A percentile compares a stretch with the other conserved stretches of the same genome.
These are phyloP conservation scores for Papilio polyxenes DNA, from an alignment of 1,140 invertebrate genomes.

Conservation along the genomic window DNA sequence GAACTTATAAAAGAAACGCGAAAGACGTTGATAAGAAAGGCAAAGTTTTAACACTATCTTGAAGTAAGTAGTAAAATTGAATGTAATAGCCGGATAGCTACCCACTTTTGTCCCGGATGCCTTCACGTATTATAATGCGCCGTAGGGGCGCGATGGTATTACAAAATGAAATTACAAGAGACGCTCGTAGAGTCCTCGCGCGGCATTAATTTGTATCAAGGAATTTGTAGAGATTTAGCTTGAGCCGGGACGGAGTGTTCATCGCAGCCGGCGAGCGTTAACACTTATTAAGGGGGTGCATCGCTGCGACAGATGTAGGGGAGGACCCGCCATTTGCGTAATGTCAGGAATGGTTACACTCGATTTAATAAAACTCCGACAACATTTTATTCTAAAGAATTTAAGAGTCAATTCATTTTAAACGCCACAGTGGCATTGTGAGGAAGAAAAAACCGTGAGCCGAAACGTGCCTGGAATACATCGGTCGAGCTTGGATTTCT, in stretches of 20 bases:
- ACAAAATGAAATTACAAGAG: constrained; percentile 76
- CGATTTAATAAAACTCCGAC: constrained; percentile 80
- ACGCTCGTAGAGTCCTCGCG: constrained; percentile 65
- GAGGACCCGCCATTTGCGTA: constrained; percentile 79
- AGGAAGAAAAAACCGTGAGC: constrained; percentile 76
- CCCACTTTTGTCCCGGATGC: constrained; percentile 33
- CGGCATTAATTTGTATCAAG: constrained; percentile 80
- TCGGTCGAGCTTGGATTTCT: constrained; percentile 78
- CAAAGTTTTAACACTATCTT: constrained; percentile 19
- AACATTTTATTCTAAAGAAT: constrained; percentile 79
- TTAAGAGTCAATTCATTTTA: constrained; percentile 80
- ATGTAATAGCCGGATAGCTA: constrained; percentile 28
- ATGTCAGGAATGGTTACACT: constrained; percentile 80
- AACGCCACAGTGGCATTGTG: constrained; percentile 68
- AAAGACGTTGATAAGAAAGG: neutral
- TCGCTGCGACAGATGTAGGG: constrained; percentile 79
- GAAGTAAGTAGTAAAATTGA: constrained; percentile 24
- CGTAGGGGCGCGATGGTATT: constrained; percentile 57
- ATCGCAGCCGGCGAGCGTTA: constrained; percentile 78
- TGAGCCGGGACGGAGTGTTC: constrained; percentile 72
- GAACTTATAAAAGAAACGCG: neutral
- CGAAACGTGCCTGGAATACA: constrained; percentile 78
- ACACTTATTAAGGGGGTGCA: constrained; percentile 80
- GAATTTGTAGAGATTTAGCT: constrained; percentile 80
- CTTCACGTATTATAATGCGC: constrained; percentile 51